Percentiles rank a stretch among this genome's conserved stretches.
phyloP scores from a whole-genome alignment of 2,797 vertebrate genomes.

The Myripristis murdjan region DNA sequence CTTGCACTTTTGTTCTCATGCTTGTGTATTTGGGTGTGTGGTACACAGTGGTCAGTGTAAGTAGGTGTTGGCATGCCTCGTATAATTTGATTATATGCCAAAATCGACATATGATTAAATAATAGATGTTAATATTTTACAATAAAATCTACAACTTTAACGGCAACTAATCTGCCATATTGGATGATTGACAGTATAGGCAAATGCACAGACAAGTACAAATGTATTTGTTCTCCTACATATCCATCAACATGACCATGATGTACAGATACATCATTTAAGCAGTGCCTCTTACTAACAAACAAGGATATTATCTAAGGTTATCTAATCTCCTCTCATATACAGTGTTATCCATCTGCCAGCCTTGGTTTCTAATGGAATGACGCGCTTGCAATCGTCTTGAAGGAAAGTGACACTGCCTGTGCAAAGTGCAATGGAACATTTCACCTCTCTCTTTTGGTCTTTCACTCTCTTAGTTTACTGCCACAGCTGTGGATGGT shows the following conservation, averaged over 20 bases:
- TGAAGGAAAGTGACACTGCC: slow-evolving; percentile 22
- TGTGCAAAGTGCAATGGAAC: slow-evolving; percentile 31
- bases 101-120: slow-evolving; percentile 69
- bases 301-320: slow-evolving; percentile 38
- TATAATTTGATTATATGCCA: slow-evolving; percentile 70
- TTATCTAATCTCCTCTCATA: slow-evolving; percentile 30
- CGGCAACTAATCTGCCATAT: slow-evolving; percentile 55
- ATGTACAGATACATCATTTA: slow-evolving; percentile 21
- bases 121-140: slow-evolving; percentile 67
- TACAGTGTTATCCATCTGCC: slow-evolving; percentile 11
- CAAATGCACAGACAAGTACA: slow-evolving; percentile 63
- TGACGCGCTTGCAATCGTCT: slow-evolving; percentile 31
- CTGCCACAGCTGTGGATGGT: slow-evolving; percentile 16
- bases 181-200: slow-evolving; percentile 74
- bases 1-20: slow-evolving; percentile 73
- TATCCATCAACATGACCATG: slow-evolving; percentile 24
- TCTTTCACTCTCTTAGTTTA: slow-evolving; percentile 11
- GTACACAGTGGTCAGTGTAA: slow-evolving; percentile 75
- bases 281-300: slow-evolving; percentile 50
- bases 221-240: slow-evolving; percentile 50
- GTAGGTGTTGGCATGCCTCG: slow-evolving; percentile 73
- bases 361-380: slow-evolving; percentile 40
- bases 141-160: slow-evolving; percentile 41
- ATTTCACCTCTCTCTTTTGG: slow-evolving; percentile 24
- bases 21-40: slow-evolving; percentile 72